Evolutionary conservation across 1,140 invertebrate species (phyloP).

Genomic region (Macrobrachium nipponense): DNA sequence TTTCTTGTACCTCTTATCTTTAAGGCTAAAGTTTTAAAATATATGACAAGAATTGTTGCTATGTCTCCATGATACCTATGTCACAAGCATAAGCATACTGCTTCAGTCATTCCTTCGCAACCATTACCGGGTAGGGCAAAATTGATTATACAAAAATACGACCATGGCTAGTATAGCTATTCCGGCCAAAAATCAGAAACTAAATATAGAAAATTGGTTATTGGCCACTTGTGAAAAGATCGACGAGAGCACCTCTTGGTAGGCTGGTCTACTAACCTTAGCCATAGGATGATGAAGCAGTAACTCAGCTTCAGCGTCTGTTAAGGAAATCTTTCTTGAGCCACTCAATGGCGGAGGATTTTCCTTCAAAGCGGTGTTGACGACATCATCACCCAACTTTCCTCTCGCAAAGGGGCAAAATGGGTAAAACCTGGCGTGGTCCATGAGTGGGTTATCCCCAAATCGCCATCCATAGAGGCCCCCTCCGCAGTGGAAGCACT

Average conservation of each 20-base stretch:
- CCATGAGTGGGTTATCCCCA: conserved; percentile 86
- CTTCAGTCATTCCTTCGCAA: too few relatives aligned
- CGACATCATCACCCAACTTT: conserved; percentile 78
- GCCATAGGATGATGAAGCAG: conserved; percentile 46
- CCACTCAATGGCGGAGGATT: neutral
- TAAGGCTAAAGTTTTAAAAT: too few relatives aligned
- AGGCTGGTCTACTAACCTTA: conserved; percentile 9
- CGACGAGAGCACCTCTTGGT: too few relatives aligned
- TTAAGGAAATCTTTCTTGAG: neutral
- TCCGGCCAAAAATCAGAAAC: too few relatives aligned
- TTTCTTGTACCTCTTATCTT: too few relatives aligned
- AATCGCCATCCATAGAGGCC: conserved; percentile 86
- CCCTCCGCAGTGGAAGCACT: conserved; percentile 92
- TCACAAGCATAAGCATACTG: too few relatives aligned
- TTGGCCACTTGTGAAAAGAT: neutral
- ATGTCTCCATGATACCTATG: too few relatives aligned
- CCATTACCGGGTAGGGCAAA: too few relatives aligned
- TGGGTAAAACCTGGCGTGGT: conserved; percentile 91
- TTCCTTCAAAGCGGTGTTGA: neutral
- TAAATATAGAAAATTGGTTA: too few relatives aligned
- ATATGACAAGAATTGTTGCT: too few relatives aligned
- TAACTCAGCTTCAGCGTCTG: conserved; percentile 30
- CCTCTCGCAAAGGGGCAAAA: conserved; percentile 83
- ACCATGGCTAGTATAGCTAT: too few relatives aligned
- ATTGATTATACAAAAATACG: too few relatives aligned